Evolutionary conservation across 2,888 invertebrate genomes (phyloP).

Genomic region (Cheilosia grossa): DNA sequence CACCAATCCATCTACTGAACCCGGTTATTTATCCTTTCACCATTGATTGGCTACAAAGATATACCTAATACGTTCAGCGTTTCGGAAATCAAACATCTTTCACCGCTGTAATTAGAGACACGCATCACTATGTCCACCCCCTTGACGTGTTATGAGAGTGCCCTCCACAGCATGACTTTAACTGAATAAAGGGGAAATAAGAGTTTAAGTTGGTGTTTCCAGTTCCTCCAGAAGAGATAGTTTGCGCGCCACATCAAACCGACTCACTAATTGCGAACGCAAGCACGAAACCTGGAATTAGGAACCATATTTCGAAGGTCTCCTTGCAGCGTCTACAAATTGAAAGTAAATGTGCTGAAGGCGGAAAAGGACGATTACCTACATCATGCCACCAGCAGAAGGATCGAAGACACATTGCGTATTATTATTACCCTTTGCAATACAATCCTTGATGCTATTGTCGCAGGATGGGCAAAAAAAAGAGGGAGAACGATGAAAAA

Average conservation of each 20-base stretch:
- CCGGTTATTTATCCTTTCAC: conserved; percentile 54
- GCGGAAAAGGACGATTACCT: conserved; percentile 63
- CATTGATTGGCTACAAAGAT: background rate
- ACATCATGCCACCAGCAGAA: conserved; percentile 57
- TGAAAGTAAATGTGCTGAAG: conserved; percentile 53
- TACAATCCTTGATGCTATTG: conserved; percentile 32
- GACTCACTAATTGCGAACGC: conserved; percentile 58
- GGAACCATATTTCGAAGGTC: conserved; percentile 23
- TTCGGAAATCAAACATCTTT: conserved; percentile 80
- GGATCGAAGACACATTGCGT: conserved; percentile 60
- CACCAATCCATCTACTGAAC: conserved; percentile 28
- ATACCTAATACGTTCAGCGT: conserved; percentile 20
- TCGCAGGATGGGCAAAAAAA: conserved; percentile 38
- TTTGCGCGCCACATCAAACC: conserved; percentile 56
- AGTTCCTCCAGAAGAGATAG: conserved; percentile 30
- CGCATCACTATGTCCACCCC: conserved; percentile 57
- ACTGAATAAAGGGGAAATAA: conserved; percentile 38
- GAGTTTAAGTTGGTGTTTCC: conserved; percentile 29
- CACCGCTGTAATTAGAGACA: conserved; percentile 78
- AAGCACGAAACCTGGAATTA: conserved; percentile 53
- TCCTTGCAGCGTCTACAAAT: conserved; percentile 48
- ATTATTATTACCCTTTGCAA: conserved; percentile 68
- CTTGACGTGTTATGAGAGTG: conserved; percentile 25
- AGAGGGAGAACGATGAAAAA: conserved; percentile 17
- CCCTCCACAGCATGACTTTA: background rate